Percentiles rank a stretch among this genome's conserved stretches.
Evolutionary conservation across 2,113 vertebrate species (phyloP).

Genomic region (Pomatostomus ruficeps): DNA sequence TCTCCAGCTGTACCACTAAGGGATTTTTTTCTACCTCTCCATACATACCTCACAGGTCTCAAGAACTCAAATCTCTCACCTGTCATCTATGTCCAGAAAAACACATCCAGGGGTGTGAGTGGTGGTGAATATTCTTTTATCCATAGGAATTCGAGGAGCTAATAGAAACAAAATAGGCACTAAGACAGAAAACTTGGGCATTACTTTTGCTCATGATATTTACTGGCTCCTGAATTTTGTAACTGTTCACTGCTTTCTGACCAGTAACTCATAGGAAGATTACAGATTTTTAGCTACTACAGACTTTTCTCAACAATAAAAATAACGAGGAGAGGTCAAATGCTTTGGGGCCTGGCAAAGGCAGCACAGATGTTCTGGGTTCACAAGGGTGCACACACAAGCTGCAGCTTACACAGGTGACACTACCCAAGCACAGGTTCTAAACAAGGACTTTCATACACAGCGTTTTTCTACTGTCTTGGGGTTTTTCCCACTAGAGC

Average conservation of each 20-base stretch:
- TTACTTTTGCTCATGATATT: neutral
- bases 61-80: constrained; percentile 67
- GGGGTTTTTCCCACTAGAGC: neutral
- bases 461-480: neutral
- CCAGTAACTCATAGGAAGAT: neutral
- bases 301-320: neutral
- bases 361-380: neutral
- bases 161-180: neutral
- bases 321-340: neutral
- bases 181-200: neutral
- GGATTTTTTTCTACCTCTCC: neutral
- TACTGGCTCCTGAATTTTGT: neutral
- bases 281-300: neutral
- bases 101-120: constrained; percentile 89
- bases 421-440: neutral
- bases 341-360: neutral
- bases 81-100: constrained; percentile 90
- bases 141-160: constrained; percentile 86
- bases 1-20: neutral
- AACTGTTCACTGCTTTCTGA: neutral
- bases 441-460: neutral
- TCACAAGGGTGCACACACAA: neutral
- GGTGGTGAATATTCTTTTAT: constrained; percentile 92
- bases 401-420: neutral
- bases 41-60: neutral